These are phyloP conservation scores for Euclidia mi DNA, from an alignment of 2,888 invertebrate genomes.

Conservation along the genomic window DNA sequence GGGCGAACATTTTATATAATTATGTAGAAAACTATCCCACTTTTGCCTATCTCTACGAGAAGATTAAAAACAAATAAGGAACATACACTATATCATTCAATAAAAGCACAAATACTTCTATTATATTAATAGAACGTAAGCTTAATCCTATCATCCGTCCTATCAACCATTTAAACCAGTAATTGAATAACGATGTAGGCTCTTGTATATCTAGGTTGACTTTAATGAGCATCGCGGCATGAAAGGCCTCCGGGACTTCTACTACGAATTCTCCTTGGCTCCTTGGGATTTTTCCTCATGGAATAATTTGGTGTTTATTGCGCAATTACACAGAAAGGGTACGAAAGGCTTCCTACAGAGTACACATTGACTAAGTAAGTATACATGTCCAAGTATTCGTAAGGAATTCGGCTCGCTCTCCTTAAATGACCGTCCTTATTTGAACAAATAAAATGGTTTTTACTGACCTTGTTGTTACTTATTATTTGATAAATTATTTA, in stretches of 20 bases:
- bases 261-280: constrained; percentile 8
- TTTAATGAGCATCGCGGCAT: constrained; percentile 5
- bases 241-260: constrained; percentile 1
- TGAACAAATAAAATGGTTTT: neutral
- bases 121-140: no score
- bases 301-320: constrained; percentile 18
- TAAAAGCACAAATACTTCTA: no score
- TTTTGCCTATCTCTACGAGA: no score
- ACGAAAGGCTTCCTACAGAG: neutral
- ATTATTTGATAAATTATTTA: no score
- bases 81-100: no score
- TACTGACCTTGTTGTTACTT: neutral
- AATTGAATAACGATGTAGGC: neutral
- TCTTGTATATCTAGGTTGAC: neutral
- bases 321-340: constrained; percentile 13
- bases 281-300: constrained; percentile 5
- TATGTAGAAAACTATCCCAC: no score
- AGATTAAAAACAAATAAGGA: no score
- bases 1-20: no score
- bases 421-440: neutral
- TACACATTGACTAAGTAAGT: neutral
- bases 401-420: neutral
- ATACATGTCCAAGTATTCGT: neutral
- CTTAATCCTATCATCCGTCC: no score
- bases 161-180: neutral